Base-by-base conservation (phyloP, 2,888 invertebrate species). In the Maniola hyperantus region DNA sequence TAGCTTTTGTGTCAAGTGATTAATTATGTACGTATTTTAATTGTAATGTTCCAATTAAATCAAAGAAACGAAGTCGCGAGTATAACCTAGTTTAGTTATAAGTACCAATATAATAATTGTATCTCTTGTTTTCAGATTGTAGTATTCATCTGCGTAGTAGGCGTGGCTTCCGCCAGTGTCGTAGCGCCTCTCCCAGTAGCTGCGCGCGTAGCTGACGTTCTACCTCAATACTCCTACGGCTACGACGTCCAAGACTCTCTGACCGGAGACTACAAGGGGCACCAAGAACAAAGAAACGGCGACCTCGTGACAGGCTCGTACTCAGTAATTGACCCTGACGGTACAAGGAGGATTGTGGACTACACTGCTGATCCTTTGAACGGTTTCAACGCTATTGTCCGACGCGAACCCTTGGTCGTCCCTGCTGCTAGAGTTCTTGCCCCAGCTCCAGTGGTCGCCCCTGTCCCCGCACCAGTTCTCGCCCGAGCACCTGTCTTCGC, bases 221-320 rank as follows among this genome's bases (percentile, higher is more conserved):
- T 86, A 0, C 94, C 94, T 0, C 93, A 94, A 74, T 94, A 94
- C 82, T 91, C 93, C 6, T 94, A 88, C 81, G 93, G 93, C 5
- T 94, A 94, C 76, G 93, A 94, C 75, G 93, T 94, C 1, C 93
- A 94, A 73, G 94, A 94, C 75, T 81, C 91, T 4, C 85, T 93
- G 66, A 94, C 94, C 34, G 94, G 94, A 26, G 94, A 94, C 84
- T 92, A 89, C 82, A 94, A 94, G 73, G 93, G 92, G 60, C 94
- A 94, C 81, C 90, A 91, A 68, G 94, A 94, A 76, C 84, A 90
- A 20, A 88, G 94, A 65, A 92, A 92, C 73, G 94, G 94, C 0
- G 94, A 94, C 78, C 79, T 93, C 5, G 94, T 94, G 64, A 93
- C 93, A 39, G 94, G 94, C 5, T 93, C 93, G 13, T 94, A 94